Conservation (phyloP, 2,113 vertebrate genomes). For the Centropristis striata region DNA sequence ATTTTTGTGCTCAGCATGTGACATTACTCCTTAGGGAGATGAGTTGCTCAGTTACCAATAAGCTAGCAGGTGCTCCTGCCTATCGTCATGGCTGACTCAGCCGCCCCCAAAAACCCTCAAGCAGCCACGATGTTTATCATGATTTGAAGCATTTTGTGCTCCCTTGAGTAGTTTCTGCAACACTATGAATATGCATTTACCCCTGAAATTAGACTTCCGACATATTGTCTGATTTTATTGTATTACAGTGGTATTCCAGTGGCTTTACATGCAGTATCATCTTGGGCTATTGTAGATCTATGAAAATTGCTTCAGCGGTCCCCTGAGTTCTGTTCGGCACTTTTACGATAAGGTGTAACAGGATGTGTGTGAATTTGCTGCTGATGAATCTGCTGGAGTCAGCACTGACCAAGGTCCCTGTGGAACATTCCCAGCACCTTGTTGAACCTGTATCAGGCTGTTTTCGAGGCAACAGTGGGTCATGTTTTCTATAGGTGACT, state of each 20-base stretch:
- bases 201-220: neutral
- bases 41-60: neutral
- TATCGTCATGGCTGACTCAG: slow-evolving; percentile 24
- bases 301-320: neutral
- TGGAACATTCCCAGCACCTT: slow-evolving; percentile 1
- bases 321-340: slow-evolving; percentile 10
- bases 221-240: neutral
- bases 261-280: neutral
- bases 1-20: slow-evolving; percentile 12
- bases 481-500: neutral
- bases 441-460: slow-evolving; percentile 29
- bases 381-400: slow-evolving; percentile 42
- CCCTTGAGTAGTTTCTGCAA: slow-evolving; percentile 20
- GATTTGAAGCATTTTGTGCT: neutral
- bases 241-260: neutral
- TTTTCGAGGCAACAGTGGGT: slow-evolving; percentile 12
- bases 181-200: neutral
- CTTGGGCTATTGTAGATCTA: neutral
- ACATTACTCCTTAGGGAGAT: slow-evolving; percentile 5
- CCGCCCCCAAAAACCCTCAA: slow-evolving; percentile 5
- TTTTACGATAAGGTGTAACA: slow-evolving; percentile 2
- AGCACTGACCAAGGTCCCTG: slow-evolving; percentile 30
- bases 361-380: slow-evolving; percentile 19
- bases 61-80: slow-evolving; percentile 11
- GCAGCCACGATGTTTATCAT: neutral